phyloP scores from a whole-genome alignment of 1,140 invertebrate genomes.

The Drosophila elegans region DNA sequence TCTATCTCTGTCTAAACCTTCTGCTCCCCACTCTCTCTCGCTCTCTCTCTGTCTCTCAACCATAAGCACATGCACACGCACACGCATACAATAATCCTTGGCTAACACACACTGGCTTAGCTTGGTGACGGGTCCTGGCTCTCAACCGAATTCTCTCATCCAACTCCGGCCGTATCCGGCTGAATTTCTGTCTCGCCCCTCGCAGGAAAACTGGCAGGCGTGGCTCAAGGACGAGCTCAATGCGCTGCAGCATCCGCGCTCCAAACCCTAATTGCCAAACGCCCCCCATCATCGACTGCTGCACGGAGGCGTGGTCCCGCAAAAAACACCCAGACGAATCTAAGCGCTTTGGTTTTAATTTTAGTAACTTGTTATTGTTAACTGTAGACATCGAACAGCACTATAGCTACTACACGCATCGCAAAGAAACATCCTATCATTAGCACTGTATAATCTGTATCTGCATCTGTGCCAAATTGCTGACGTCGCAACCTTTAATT shows the following conservation, averaged over 20 bases:
- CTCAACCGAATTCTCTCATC: conserved; percentile 25
- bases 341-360: conserved; percentile 69
- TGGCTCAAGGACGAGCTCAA: conserved; percentile 82
- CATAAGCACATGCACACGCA: not conserved
- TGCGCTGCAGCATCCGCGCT: conserved; percentile 68
- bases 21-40: not conserved
- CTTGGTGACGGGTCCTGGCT: conserved; percentile 65
- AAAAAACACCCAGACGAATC: conserved; percentile 47
- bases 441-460: conserved; percentile 39
- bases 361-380: conserved; percentile 82
- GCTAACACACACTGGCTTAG: conserved; percentile 35
- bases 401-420: conserved; percentile 40
- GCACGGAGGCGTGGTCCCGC: conserved; percentile 28
- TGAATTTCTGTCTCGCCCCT: conserved; percentile 60
- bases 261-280: conserved; percentile 72
- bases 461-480: conserved; percentile 71
- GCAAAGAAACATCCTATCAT: conserved; percentile 37
- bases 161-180: conserved; percentile 36
- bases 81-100: conserved; percentile 21
- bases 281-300: conserved; percentile 34
- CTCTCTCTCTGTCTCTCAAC: not conserved
- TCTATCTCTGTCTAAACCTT: conserved; percentile 32
- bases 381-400: conserved; percentile 57
- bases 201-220: conserved; percentile 75
- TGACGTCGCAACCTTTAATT: conserved; percentile 51